Evolutionary conservation across 2,797 vertebrate genomes (phyloP).

Genomic region (Pogonophryne albipinna): DNA sequence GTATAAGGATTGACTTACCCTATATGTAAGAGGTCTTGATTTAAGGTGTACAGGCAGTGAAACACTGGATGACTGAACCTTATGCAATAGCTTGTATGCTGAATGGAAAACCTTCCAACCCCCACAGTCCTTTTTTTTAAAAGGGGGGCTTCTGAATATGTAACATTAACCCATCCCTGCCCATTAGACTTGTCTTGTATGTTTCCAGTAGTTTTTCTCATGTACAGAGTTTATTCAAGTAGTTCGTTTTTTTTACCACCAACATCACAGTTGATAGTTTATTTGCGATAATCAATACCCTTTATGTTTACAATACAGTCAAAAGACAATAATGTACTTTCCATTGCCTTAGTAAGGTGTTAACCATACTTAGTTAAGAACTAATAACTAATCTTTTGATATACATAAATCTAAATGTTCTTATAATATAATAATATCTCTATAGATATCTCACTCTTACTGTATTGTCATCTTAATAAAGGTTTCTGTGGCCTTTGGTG

Average conservation of each 20-base stretch:
- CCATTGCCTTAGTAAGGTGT: neutral
- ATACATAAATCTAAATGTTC: too few relatives aligned
- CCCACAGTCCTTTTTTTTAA: conserved; percentile 56
- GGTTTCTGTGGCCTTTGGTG: conserved; percentile 53
- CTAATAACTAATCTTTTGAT: too few relatives aligned
- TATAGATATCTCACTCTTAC: neutral
- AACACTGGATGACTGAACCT: conserved; percentile 69
- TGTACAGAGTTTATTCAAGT: neutral
- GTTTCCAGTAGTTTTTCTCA: neutral
- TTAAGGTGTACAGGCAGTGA: conserved; percentile 54
- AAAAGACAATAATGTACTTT: neutral
- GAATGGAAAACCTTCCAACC: conserved; percentile 70
- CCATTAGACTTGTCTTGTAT: conserved; percentile 29
- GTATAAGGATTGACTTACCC: conserved; percentile 68
- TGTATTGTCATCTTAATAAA: conserved; percentile 12
- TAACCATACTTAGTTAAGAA: neutral
- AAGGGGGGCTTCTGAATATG: conserved; percentile 55
- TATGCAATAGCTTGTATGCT: conserved; percentile 78
- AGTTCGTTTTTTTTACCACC: neutral
- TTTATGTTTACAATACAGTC: neutral
- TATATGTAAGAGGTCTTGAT: conserved; percentile 60
- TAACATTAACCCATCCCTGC: conserved; percentile 83
- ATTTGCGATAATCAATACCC: neutral
- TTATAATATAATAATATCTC: too few relatives aligned
- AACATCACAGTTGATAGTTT: neutral